Evolutionary conservation across 2,113 vertebrate species (phyloP).

Genomic region (Lamprologus callipterus): DNA sequence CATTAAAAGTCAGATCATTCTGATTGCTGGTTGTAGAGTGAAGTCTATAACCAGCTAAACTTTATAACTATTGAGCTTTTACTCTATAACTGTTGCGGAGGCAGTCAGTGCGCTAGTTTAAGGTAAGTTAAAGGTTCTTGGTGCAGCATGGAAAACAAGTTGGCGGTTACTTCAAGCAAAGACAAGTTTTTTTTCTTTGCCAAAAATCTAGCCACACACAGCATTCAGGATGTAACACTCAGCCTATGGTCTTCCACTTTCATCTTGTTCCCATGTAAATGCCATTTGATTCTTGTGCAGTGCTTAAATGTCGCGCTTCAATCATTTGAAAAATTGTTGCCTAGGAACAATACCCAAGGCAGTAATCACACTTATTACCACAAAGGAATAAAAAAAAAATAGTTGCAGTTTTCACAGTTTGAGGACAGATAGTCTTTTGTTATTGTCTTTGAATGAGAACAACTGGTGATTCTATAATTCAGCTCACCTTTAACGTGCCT

Average conservation of each 20-base stretch:
- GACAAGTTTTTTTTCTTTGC: neutral
- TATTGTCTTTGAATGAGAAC: neutral
- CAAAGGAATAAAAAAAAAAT: neutral
- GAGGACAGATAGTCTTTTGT: neutral
- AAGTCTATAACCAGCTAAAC: neutral
- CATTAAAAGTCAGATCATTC: neutral
- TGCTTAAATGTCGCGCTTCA: neutral
- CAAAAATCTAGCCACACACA: neutral
- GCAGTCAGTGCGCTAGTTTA: neutral
- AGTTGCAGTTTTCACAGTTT: neutral
- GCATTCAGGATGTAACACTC: neutral
- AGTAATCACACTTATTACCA: neutral
- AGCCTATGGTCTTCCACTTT: neutral
- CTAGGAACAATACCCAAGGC: neutral
- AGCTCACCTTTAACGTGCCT: neutral
- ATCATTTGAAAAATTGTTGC: neutral
- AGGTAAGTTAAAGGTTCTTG: neutral
- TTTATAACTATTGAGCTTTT: neutral
- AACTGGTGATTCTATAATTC: neutral
- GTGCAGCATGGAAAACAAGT: neutral
- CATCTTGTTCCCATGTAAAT: neutral
- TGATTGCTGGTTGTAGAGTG: neutral
- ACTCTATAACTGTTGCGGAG: fast-evolving
- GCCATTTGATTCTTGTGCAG: neutral
- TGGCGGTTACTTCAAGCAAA: neutral